Evolutionary conservation across 2,113 vertebrate genomes (phyloP).

Genomic region (human): DNA sequence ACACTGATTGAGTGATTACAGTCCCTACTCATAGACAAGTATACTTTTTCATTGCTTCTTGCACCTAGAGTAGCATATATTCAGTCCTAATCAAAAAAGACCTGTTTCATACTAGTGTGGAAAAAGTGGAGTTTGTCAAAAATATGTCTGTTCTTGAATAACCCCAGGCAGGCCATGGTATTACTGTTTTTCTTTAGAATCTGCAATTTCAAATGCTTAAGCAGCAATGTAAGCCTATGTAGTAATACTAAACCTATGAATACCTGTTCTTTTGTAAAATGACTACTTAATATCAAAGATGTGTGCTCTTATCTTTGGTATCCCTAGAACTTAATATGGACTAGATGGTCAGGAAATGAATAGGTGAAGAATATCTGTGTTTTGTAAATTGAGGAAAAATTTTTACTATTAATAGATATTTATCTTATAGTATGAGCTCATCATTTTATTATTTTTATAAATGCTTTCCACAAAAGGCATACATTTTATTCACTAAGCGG

Average conservation of each 20-base stretch:
- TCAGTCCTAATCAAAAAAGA: conserved; percentile 2
- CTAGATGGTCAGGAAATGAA: neutral
- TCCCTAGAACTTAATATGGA: neutral
- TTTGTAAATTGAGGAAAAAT: neutral
- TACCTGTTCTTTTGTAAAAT: neutral
- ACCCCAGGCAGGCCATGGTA: neutral
- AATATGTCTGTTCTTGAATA: neutral
- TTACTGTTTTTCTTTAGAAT: conserved; percentile 25
- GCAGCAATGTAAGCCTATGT: neutral
- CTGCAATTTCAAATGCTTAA: neutral
- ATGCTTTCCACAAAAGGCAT: neutral
- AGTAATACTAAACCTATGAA: neutral
- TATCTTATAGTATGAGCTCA: neutral
- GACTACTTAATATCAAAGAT: neutral
- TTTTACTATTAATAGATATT: neutral
- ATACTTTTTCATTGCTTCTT: neutral
- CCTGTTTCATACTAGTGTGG: neutral
- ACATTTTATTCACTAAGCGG: neutral
- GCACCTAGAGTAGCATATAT: neutral
- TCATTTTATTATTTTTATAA: neutral
- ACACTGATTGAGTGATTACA: neutral
- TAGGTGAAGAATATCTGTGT: neutral
- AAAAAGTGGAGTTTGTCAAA: conserved; percentile 25
- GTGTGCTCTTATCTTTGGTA: neutral
- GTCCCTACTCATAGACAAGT: neutral